Conservation (phyloP, 1,140 invertebrate species). For the Drosophila orena region DNA sequence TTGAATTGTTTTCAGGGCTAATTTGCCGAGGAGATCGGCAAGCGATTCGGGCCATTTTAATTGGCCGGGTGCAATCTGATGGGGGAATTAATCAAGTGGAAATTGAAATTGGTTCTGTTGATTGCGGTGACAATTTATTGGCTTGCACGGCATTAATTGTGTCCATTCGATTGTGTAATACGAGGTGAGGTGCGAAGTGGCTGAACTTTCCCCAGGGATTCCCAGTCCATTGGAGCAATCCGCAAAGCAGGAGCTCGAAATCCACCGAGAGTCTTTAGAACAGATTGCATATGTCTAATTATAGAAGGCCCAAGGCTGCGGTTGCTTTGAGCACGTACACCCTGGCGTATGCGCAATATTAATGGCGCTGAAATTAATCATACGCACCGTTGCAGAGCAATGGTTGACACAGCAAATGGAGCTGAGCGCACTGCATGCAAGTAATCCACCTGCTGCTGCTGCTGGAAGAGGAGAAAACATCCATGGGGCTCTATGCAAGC, state of each 20-base stretch:
- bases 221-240: neutral
- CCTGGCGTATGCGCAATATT: conserved; percentile 63
- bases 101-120: conserved; percentile 26
- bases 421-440: conserved; percentile 23
- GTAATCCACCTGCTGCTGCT: conserved; percentile 19
- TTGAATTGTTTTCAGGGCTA: conserved; percentile 36
- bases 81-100: conserved; percentile 36
- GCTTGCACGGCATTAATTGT: conserved; percentile 33
- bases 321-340: conserved; percentile 23
- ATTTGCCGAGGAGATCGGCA: conserved; percentile 31
- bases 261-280: conserved; percentile 19
- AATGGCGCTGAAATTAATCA: conserved; percentile 75
- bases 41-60: conserved; percentile 24
- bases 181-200: conserved; percentile 21
- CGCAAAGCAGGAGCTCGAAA: neutral
- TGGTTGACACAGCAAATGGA: conserved; percentile 25
- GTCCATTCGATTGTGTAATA: conserved; percentile 46
- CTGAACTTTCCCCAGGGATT: conserved; percentile 2
- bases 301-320: conserved; percentile 33
- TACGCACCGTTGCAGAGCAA: conserved; percentile 58
- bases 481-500: neutral
- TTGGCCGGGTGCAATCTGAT: conserved; percentile 22
- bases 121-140: conserved; percentile 43
- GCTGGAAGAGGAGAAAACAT: conserved; percentile 17
- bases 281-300: conserved; percentile 60